Base-by-base conservation (phyloP, 2,888 invertebrate species). In the Macrophya alboannulata region DNA sequence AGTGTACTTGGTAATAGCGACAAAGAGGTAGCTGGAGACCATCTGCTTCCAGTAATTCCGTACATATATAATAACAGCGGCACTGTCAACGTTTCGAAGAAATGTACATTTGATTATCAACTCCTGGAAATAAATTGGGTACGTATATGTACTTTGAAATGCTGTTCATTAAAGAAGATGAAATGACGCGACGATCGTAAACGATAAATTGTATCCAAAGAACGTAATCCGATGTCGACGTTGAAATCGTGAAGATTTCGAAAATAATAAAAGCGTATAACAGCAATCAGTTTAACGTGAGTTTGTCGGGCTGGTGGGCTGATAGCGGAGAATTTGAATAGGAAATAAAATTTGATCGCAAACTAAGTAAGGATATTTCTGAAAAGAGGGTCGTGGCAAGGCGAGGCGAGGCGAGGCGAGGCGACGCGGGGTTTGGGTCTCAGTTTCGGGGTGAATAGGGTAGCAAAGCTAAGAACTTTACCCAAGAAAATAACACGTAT, bases 401-500 rank as follows among this genome's bases (percentile, higher is more conserved):
- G n/a, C 4, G 55, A 45, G 77, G 37, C 25, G 9, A 37, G 31
- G n/a, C 4, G 55, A 9, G 21, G 37, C 55, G 17, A 17, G 77
- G 71, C 84, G 72, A 45, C 68, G 37, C 31, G 12, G 71, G 31
- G 21, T 62, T 3, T 71, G 12, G n/a, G 40, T 25, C 37, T 71
- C 37, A 37, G 37, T 71, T 40, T 40, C 31, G 37, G 79, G 55
- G 51, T 51, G 55, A 77, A 55, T 51, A 82, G 55, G 55, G 79
- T 55, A 40, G n/a, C 25, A 79, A 79, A 79, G 82, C 82, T 62
- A 82, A 82, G 62, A 82, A 82, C 82, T 82, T 82, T 82, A 43
- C 25, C 82, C 82, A 59, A 82, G 86, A 86, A 87, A 88, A 85
- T 88, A 89, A 89, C 86, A 87, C 86, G 86, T 86, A 86, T 88